Percentiles rank a stretch among this genome's conserved stretches.
Conservation (phyloP, 64 coral and sea anemone genomes). For the Dendronephthya gigantea region DNA sequence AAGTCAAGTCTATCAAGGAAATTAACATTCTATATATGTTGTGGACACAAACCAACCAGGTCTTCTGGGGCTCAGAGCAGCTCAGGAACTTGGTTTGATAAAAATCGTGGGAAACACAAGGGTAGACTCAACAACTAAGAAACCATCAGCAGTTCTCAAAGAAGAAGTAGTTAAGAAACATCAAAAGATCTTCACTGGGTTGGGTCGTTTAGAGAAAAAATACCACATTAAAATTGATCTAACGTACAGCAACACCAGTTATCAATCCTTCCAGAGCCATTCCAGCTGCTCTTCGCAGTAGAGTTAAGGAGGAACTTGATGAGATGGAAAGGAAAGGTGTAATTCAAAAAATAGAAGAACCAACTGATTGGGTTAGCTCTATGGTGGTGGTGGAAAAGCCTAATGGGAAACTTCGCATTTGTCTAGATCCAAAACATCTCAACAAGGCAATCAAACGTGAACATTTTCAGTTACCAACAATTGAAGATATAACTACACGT, state of each 20-base stretch:
- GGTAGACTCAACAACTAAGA: conserved; percentile 23
- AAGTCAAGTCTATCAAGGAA: conserved; percentile 31
- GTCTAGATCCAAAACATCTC: neutral
- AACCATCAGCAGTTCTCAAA: conserved; percentile 29
- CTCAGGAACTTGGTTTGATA: conserved; percentile 45
- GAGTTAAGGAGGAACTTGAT: conserved; percentile 28
- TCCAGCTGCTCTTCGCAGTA: conserved; percentile 50
- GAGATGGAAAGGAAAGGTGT: conserved; percentile 17
- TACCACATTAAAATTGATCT: conserved; percentile 58
- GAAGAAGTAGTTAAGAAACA: conserved; percentile 44
- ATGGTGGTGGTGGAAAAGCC: neutral
- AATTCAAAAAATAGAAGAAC: neutral
- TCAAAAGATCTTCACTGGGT: conserved; percentile 33
- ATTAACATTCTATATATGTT: conserved; percentile 40
- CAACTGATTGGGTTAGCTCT: neutral
- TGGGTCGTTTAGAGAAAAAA: conserved; percentile 43
- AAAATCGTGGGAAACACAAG: conserved; percentile 39
- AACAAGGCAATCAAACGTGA: neutral
- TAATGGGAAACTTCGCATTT: neutral
- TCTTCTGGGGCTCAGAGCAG: conserved; percentile 40
- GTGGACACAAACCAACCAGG: conserved; percentile 55
- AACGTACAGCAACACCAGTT: conserved; percentile 36
- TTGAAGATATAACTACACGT: neutral
- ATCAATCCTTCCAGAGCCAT: conserved; percentile 37
- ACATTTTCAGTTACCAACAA: neutral